These are phyloP conservation scores for Cephus pulcher DNA, from an alignment of 2,888 invertebrate genomes.

Conservation along the genomic window DNA sequence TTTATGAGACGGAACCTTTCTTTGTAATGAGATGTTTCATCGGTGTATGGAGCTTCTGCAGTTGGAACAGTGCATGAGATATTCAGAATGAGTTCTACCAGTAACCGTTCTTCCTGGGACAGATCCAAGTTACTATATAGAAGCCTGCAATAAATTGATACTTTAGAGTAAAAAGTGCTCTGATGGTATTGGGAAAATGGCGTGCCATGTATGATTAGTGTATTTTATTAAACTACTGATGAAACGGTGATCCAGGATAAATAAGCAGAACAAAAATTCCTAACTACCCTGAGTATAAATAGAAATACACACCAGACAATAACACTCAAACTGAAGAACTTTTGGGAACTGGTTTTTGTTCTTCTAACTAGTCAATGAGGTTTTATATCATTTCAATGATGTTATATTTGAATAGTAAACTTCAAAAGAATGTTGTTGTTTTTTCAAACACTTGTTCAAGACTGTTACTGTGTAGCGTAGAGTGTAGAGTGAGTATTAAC, in stretches of 20 bases:
- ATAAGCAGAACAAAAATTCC: neutral
- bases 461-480: neutral
- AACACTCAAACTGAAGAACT: neutral
- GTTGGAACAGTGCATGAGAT: conserved; percentile 12
- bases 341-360: neutral
- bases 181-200: neutral
- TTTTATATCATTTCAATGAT: neutral
- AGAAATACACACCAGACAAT: neutral
- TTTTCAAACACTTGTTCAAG: neutral
- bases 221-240: neutral
- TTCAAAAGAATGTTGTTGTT: neutral
- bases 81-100: conserved; percentile 47
- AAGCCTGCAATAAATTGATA: conserved; percentile 46
- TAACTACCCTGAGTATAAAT: neutral
- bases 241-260: neutral
- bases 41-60: neutral
- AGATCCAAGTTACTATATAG: conserved; percentile 56
- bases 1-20: conserved; percentile 29
- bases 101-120: conserved; percentile 46
- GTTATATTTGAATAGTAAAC: neutral
- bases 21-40: conserved; percentile 17
- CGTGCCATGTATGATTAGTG: neutral
- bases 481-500: neutral
- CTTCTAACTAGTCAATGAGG: neutral
- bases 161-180: neutral